Evolutionary conservation across 2,797 vertebrate genomes (phyloP).

Genomic region (Todus mexicanus): DNA sequence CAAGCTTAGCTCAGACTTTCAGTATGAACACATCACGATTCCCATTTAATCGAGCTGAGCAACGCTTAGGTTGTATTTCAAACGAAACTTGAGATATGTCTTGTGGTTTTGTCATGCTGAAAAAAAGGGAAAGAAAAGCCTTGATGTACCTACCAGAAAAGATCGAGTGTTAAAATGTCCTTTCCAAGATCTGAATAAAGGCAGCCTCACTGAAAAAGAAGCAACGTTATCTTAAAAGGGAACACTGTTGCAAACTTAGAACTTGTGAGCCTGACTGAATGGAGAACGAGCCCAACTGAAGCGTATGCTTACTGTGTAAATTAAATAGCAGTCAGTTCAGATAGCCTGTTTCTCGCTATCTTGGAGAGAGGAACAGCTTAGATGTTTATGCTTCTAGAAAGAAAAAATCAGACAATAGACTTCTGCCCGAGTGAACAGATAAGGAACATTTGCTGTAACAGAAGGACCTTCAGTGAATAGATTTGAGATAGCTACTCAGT

Average conservation of each 20-base stretch:
- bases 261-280: not conserved
- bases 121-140: not conserved
- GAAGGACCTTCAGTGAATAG: not conserved
- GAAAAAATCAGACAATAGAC: not conserved
- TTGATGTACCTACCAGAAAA: not conserved
- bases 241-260: not conserved
- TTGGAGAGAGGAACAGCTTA: not conserved
- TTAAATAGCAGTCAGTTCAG: not conserved
- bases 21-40: not conserved
- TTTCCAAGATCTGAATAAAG: not conserved
- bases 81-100: not conserved
- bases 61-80: not conserved
- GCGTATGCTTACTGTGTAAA: accelerated
- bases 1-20: not conserved
- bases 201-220: not conserved
- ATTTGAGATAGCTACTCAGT: not conserved
- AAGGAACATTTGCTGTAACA: not conserved
- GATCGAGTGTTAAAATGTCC: not conserved
- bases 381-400: not conserved
- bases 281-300: not conserved
- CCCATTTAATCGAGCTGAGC: not conserved
- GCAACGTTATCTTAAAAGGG: not conserved
- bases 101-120: not conserved
- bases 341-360: not conserved
- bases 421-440: not conserved